Evolutionary conservation across 2,797 vertebrate genomes (phyloP).

Genomic region (Myoxocephalus aenaeus): DNA sequence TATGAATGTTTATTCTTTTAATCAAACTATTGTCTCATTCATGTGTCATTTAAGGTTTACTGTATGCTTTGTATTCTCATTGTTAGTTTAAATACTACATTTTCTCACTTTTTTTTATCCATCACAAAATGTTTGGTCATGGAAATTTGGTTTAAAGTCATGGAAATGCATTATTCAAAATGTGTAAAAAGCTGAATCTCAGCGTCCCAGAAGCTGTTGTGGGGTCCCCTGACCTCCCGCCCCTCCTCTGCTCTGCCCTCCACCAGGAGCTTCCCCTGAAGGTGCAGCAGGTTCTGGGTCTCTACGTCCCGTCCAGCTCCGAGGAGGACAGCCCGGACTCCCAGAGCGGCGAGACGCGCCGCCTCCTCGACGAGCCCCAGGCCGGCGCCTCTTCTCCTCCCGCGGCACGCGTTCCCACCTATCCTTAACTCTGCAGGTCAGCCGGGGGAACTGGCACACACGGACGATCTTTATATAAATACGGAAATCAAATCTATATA

Average conservation of each 20-base stretch:
- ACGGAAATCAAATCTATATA: too few species aligned
- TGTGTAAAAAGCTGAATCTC: too few species aligned
- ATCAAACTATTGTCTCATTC: too few species aligned
- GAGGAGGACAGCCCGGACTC: slow-evolving; percentile 73
- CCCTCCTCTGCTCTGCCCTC: background rate
- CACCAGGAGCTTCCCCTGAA: slow-evolving; percentile 88
- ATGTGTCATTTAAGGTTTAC: too few species aligned
- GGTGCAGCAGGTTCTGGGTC: slow-evolving; percentile 89
- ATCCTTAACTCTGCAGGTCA: slow-evolving; percentile 59
- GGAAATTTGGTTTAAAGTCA: too few species aligned
- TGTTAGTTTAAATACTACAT: too few species aligned
- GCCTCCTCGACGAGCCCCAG: slow-evolving; percentile 70
- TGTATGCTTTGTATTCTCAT: too few species aligned
- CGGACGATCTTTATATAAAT: slow-evolving; percentile 28
- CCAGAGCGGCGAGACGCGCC: slow-evolving; percentile 70
- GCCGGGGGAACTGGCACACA: slow-evolving; percentile 3
- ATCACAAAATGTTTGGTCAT: too few species aligned
- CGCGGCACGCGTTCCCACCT: slow-evolving; percentile 57
- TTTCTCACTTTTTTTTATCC: too few species aligned
- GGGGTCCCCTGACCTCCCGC: background rate
- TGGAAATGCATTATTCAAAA: too few species aligned
- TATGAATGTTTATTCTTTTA: too few species aligned
- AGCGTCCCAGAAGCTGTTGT: too few species aligned
- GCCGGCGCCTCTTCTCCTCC: slow-evolving; percentile 25
- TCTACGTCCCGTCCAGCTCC: slow-evolving; percentile 67